Conservation (phyloP, 1,140 invertebrate species). For the Anthonomus grandis region DNA sequence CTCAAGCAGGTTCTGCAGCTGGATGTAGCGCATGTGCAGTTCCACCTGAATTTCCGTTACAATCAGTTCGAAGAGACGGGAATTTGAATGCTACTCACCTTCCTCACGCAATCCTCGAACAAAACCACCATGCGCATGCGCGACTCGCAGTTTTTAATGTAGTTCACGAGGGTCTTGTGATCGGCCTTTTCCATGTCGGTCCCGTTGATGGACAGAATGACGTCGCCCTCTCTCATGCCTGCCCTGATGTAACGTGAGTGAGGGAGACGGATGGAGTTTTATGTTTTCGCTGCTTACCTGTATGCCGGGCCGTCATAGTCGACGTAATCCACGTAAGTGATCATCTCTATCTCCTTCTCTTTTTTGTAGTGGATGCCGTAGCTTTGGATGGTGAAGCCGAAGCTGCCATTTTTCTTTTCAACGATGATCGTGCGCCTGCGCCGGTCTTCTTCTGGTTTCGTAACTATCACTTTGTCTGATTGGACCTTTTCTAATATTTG, state of each 20-base stretch:
- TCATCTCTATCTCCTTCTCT: conserved; percentile 86
- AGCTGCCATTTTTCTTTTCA: conserved; percentile 86
- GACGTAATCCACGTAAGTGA: conserved; percentile 95
- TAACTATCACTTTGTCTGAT: conserved; percentile 69
- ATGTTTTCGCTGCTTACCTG: conserved; percentile 30
- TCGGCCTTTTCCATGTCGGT: conserved; percentile 87
- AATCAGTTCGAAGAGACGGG: neutral
- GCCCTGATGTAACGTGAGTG: conserved; percentile 54
- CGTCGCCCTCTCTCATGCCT: conserved; percentile 91
- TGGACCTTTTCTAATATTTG: conserved; percentile 78
- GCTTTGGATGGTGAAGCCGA: conserved; percentile 91
- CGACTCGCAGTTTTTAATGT: conserved; percentile 85
- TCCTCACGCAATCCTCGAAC: conserved; percentile 91
- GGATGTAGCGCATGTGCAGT: conserved; percentile 86
- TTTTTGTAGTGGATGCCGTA: conserved; percentile 94
- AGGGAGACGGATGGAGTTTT: neutral
- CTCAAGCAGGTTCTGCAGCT: conserved; percentile 79
- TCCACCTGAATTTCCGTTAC: conserved; percentile 58
- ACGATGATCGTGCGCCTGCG: conserved; percentile 85
- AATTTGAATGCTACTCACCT: conserved; percentile 58
- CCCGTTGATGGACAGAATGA: conserved; percentile 92
- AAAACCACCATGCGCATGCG: conserved; percentile 92
- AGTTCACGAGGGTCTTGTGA: conserved; percentile 85
- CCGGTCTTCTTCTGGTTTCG: conserved; percentile 79
- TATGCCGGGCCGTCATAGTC: conserved; percentile 87